Evolutionary conservation across 2,113 vertebrate species (phyloP), one percentile per base, ranked within the genome.

Genomic region (Astur gentilis): DNA sequence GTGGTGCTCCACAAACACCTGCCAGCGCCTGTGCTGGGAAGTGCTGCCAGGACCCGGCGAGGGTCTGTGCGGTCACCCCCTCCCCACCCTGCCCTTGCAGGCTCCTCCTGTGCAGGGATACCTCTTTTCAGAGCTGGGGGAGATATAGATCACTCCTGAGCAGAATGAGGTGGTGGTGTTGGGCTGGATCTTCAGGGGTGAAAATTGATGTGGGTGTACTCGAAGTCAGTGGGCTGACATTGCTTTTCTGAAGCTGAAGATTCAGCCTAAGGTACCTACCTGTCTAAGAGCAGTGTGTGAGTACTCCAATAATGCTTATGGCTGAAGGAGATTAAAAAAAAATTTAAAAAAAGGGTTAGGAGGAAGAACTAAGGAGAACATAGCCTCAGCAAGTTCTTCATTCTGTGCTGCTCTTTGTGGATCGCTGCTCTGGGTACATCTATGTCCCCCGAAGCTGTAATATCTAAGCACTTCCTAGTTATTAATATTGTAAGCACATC

Each of bases 41-140:
- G 54, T 2, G 0, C 12, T 38, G 42, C 44, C 42, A 6, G 40
- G 55, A 57, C 47, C 26, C 1, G 5, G 49, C 0, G 2, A 70
- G 34, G n/a, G 12, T 47, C 38, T 2, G 0, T 13, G 31, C 1
- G 0, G 6, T 40, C 13, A 2, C 4, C 11, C 8, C 14, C 16
- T 88, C 22, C 22, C 14, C 7, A 13, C 22, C 10, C 31, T 55
- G 21, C 50, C 36, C 11, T 2, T 22, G 10, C 40, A 38, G 52
- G 15, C 29, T 87, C 19, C 22, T 83, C 54, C 44, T 49, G 31
- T 15, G 12, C 55, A 61, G 42, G 16, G 47, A 15, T 55, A 40
- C 7, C 44, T 55, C 18, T 58, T 29, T 38, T 44, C 60, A 58
- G 76, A 57, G 65, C 57, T 21, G 7, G 13, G 5, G 6, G 4